phyloP scores from a whole-genome alignment of 2,113 vertebrate species.

The Corythaeola cristata region DNA sequence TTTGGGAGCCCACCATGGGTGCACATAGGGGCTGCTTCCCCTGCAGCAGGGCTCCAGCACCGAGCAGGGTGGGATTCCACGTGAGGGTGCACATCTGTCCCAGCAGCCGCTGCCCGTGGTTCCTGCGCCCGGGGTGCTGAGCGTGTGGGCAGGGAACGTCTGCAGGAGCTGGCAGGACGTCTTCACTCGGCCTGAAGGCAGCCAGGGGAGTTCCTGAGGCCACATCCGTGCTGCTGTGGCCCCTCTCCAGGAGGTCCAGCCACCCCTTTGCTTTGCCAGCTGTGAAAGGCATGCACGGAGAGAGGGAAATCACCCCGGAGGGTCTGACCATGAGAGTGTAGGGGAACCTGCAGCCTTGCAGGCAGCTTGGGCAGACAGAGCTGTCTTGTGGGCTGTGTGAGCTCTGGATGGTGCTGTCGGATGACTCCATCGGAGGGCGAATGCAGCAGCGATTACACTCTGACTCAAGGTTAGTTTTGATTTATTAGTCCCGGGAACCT shows the following conservation, averaged over 20 bases:
- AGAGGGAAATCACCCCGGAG: background rate
- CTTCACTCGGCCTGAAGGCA: rapidly evolving
- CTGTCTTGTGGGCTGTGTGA: background rate
- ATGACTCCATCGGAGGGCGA: background rate
- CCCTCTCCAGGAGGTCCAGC: background rate
- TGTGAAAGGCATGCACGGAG: rapidly evolving
- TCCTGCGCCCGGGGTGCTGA: rapidly evolving
- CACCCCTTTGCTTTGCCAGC: background rate
- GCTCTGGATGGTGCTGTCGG: background rate
- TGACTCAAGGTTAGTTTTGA: slow-evolving; percentile 29
- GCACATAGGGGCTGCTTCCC: background rate
- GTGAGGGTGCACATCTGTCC: too few relatives aligned
- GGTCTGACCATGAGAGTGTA: background rate
- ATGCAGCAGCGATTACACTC: background rate
- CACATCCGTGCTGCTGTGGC: background rate
- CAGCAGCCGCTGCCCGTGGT: background rate
- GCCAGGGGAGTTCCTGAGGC: background rate
- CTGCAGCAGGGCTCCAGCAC: background rate
- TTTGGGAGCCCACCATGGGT: rapidly evolving
- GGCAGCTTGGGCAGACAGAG: background rate
- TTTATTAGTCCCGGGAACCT: slow-evolving; percentile 48
- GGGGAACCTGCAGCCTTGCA: background rate
- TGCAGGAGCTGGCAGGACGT: background rate
- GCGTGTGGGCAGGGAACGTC: rapidly evolving
- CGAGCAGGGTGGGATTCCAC: rapidly evolving